phyloP scores from a whole-genome alignment of 2,888 invertebrate species.

The Euclidia mi region DNA sequence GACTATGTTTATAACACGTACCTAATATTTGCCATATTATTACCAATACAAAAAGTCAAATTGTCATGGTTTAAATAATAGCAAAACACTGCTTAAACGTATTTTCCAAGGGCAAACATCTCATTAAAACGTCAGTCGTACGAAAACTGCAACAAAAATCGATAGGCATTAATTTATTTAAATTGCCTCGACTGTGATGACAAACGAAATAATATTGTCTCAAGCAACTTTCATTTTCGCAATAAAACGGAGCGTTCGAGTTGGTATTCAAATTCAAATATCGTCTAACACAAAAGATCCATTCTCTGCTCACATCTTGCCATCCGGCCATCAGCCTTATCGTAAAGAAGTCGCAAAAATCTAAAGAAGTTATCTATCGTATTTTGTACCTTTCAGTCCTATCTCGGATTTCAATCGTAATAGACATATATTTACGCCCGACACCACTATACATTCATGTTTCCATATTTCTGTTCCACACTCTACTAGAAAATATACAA shows the following conservation, averaged over 20 bases:
- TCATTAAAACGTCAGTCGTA: background rate
- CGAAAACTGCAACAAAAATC: constrained; percentile 24
- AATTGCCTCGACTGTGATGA: constrained; percentile 36
- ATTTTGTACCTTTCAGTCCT: constrained; percentile 49
- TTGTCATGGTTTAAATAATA: too few relatives aligned
- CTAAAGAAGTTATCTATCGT: constrained; percentile 45
- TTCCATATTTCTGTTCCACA: constrained; percentile 36
- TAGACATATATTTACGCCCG: constrained; percentile 42
- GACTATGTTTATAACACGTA: too few relatives aligned
- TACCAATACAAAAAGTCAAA: too few relatives aligned
- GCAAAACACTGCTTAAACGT: too few relatives aligned
- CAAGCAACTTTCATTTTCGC: constrained; percentile 41
- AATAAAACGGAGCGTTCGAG: constrained; percentile 33
- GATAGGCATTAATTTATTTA: constrained; percentile 37
- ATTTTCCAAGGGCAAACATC: too few relatives aligned
- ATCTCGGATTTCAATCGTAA: constrained; percentile 46
- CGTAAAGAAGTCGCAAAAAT: constrained; percentile 50
- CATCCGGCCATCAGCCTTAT: constrained; percentile 37
- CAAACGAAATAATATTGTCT: constrained; percentile 41
- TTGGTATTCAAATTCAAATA: constrained; percentile 54
- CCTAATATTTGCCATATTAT: too few relatives aligned
- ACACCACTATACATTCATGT: constrained; percentile 38
- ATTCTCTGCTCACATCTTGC: constrained; percentile 41
- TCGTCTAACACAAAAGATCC: constrained; percentile 49
- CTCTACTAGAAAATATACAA: constrained; percentile 9